These are phyloP conservation scores for Strix uralensis DNA, from an alignment of 2,113 vertebrate genomes.

Conservation along the genomic window DNA sequence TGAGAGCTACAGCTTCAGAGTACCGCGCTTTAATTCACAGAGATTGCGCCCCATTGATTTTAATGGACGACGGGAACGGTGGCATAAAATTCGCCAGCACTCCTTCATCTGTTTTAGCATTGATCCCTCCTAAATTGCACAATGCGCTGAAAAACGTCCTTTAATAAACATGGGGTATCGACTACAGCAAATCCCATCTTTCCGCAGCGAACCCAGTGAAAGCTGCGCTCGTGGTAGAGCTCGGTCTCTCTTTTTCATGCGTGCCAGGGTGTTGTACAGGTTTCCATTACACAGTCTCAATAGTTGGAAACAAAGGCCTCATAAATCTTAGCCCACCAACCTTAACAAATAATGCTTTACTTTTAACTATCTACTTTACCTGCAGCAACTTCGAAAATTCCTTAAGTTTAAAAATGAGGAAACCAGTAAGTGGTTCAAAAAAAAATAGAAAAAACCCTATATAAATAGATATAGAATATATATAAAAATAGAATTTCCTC, in stretches of 20 bases:
- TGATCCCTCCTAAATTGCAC: slow-evolving; percentile 24
- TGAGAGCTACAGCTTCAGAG: slow-evolving; percentile 31
- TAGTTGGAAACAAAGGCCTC: background rate
- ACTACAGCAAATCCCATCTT: background rate
- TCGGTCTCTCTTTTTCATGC: background rate
- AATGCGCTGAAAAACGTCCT: background rate
- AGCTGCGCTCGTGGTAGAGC: background rate
- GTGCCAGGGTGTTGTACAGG: background rate
- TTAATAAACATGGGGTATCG: background rate
- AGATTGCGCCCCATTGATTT: slow-evolving; percentile 74
- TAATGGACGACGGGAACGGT: slow-evolving; percentile 20
- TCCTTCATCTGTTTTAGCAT: background rate
- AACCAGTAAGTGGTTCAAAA: background rate
- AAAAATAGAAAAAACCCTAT: background rate
- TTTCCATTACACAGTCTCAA: fast-evolving
- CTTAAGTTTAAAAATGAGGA: background rate
- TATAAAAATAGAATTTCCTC: background rate
- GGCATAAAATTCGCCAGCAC: slow-evolving; percentile 68
- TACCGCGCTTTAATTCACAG: slow-evolving; percentile 59
- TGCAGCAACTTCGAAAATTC: background rate
- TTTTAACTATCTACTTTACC: background rate
- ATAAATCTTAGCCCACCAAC: background rate
- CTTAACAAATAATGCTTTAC: background rate
- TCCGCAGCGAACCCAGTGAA: background rate
- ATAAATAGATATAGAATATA: background rate